These are phyloP conservation scores for Patiria miniata DNA, from an alignment of 35 echinoderm and acorn worm genomes.

Conservation along the genomic window DNA sequence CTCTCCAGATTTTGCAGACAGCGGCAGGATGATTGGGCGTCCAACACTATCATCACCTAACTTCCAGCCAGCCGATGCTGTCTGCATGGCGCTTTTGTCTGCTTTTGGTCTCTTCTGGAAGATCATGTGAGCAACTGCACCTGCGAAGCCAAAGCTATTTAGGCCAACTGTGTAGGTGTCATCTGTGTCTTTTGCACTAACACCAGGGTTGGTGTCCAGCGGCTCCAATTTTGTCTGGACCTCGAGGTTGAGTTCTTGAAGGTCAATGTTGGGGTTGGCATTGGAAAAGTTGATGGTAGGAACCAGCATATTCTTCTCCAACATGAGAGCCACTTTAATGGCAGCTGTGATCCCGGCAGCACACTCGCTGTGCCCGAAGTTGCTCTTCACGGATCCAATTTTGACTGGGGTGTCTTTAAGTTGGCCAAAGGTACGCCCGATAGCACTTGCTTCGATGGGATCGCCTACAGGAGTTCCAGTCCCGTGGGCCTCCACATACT, in stretches of 20 bases:
- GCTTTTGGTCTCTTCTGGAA: conserved; percentile 76
- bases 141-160: conserved; percentile 95
- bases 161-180: conserved; percentile 58
- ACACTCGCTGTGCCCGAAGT: conserved; percentile 90
- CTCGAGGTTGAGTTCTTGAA: conserved; percentile 62
- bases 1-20: conserved; percentile 87
- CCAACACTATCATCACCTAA: conserved; percentile 72
- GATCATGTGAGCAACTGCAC: conserved; percentile 90
- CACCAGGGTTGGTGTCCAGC: conserved; percentile 27
- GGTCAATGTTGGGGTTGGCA: conserved; percentile 75
- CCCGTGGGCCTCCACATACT: conserved; percentile 91
- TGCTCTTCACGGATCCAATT: conserved; percentile 90
- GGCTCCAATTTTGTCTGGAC: conserved; percentile 62
- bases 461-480: conserved; percentile 94
- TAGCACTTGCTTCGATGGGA: conserved; percentile 89
- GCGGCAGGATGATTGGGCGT: conserved; percentile 72
- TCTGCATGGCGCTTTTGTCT: neutral
- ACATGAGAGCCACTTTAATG: conserved; percentile 91
- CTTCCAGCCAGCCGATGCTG: conserved; percentile 62
- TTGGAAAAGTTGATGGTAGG: conserved; percentile 86
- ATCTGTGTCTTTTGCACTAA: too few relatives aligned
- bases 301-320: conserved; percentile 66
- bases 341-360: conserved; percentile 81
- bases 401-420: conserved; percentile 54
- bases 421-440: conserved; percentile 59